These are phyloP conservation scores for Noctua janthe DNA, from an alignment of 2,888 invertebrate species.

Conservation along the genomic window DNA sequence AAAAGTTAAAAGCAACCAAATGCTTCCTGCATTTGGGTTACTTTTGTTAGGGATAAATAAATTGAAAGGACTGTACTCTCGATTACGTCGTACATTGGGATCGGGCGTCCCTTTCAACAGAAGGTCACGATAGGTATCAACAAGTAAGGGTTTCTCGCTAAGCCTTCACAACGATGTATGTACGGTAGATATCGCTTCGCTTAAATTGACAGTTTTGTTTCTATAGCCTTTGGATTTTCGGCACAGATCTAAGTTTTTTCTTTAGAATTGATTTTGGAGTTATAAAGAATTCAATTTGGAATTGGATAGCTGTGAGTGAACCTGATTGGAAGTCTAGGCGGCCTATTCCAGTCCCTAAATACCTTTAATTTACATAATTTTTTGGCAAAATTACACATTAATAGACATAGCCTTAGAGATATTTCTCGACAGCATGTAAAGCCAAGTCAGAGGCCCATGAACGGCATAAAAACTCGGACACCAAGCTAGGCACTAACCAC, in stretches of 20 bases:
- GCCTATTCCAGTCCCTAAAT: not conserved
- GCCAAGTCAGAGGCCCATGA: too few relatives aligned
- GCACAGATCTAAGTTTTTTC: not conserved
- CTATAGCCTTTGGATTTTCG: conserved; percentile 8
- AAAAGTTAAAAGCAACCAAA: not conserved
- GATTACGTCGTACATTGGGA: conserved; percentile 25
- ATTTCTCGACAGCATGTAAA: not conserved
- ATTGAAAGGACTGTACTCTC: conserved; percentile 1
- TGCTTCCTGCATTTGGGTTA: too few relatives aligned
- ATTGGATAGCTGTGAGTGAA: not conserved
- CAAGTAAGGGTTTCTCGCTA: conserved; percentile 38
- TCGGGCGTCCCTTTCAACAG: conserved; percentile 28
- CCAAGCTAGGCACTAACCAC: not conserved
- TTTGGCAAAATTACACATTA: not conserved
- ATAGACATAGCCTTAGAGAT: not conserved
- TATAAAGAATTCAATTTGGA: not conserved
- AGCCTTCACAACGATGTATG: conserved; percentile 20
- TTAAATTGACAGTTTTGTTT: conserved; percentile 29
- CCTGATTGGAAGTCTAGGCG: not conserved
- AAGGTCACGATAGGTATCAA: conserved; percentile 51
- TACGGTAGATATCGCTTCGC: conserved; percentile 1
- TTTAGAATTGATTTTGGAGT: not conserved
- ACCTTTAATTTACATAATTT: not conserved
- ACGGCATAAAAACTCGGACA: too few relatives aligned
- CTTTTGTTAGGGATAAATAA: not conserved